Base-by-base conservation (phyloP, 2,113 vertebrate species). In the Brachyhypopomus occidentalis region DNA sequence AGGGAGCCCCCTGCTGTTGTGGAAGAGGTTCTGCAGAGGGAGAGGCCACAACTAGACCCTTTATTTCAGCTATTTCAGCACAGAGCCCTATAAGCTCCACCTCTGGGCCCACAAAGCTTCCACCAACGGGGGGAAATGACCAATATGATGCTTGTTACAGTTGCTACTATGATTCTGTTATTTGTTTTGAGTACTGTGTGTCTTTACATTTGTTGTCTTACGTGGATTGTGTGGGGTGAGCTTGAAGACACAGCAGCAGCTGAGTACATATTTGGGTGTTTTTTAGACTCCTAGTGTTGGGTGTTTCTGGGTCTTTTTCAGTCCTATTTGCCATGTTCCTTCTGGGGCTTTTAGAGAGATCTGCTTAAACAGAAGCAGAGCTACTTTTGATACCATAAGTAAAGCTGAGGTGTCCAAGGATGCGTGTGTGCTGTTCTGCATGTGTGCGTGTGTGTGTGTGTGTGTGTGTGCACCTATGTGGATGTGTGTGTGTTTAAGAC, bases 71-170 rank as follows among this genome's bases (percentile, higher is more conserved):
- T 76, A 72, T 52, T 69, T 30, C 30, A 30, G 55, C 62, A 52
- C 67, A 70, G 6, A 56, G 73, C 64, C 84, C 67, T 34, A 48
- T 71, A 14, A 83, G 77, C 73, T 30, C 79, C n/a, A 1, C 70
- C 71, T 76, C 5, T 41, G 77, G 83, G 41, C 25, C 45, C 63
- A 34, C 19, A 92, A 94, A 93, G 93, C 92, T 92, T 94, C 93
- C 71, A 86, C 92, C 93, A 88, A 63, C 60, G 83, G 25, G 82
- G 52, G 75, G 80, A 60, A 45, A 75, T 67, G 17, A 71, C 60
- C 60, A 45, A 59, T 48, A 41, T 52, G 62, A 81, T 69, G 59
- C 34, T 67, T 52, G 70, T 52, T 75, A 62, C 79, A 75, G 77
- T 80, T 73, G 74, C 75, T 79, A 76, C 56, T 64, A 63, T 52